These are phyloP conservation scores for Gryllus bimaculatus DNA, from an alignment of 1,140 invertebrate species.

Conservation along the genomic window DNA sequence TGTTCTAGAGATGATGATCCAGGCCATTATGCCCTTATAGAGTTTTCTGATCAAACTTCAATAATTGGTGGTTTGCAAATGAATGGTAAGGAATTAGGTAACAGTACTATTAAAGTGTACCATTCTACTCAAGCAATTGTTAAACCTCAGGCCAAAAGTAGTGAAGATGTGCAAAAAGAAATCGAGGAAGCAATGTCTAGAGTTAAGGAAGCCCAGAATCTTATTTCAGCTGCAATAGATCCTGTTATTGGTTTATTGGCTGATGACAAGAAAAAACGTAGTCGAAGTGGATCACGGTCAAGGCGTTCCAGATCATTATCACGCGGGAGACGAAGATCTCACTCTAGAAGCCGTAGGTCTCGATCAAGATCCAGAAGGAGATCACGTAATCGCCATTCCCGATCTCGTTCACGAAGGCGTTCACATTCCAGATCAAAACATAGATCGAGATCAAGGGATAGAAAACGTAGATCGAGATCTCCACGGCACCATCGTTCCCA, in stretches of 20 bases:
- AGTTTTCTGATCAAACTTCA: slow-evolving; percentile 85
- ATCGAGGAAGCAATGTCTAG: slow-evolving; percentile 95
- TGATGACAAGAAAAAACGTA: slow-evolving; percentile 67
- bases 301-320: slow-evolving; percentile 42
- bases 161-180: slow-evolving; percentile 87
- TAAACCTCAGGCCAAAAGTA: slow-evolving; percentile 89
- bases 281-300: slow-evolving; percentile 33
- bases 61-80: slow-evolving; percentile 79
- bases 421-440: slow-evolving; percentile 34
- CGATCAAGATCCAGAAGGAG: slow-evolving; percentile 51
- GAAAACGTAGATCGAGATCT: slow-evolving; percentile 38
- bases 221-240: slow-evolving; percentile 87
- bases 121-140: slow-evolving; percentile 85
- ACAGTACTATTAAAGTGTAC: slow-evolving; percentile 57
- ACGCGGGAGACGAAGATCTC: slow-evolving; percentile 44
- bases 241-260: slow-evolving; percentile 75
- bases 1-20: slow-evolving; percentile 72
- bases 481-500: slow-evolving; percentile 32
- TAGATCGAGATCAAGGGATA: slow-evolving; percentile 31
- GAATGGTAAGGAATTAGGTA: slow-evolving; percentile 67
- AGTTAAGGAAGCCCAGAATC: slow-evolving; percentile 88
- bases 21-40: slow-evolving; percentile 74
- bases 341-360: slow-evolving; percentile 47
- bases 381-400: slow-evolving; percentile 30
- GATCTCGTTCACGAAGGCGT: slow-evolving; percentile 39